A percentile compares a stretch with the other conserved stretches of the same genome.
phyloP scores from a whole-genome alignment of 2,888 invertebrate species.

The Catocala sponsa region DNA sequence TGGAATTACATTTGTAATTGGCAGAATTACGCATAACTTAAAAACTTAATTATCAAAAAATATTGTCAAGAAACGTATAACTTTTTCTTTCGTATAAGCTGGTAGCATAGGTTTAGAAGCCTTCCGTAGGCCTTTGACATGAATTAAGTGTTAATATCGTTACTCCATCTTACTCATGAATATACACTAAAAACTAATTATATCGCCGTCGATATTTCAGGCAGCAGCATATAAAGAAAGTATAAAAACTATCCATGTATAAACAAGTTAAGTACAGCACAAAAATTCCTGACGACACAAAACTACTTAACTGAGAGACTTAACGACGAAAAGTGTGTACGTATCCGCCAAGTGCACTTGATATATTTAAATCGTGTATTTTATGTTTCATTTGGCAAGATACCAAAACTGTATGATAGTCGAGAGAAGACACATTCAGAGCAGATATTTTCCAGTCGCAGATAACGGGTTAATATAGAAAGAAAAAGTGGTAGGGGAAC shows the following conservation, averaged over 20 bases:
- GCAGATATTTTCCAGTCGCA: slow-evolving; percentile 18
- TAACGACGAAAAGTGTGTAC: slow-evolving; percentile 30
- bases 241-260: slow-evolving; percentile 3
- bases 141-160: too few relatives aligned
- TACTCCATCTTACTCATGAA: too few relatives aligned
- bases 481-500: slow-evolving; percentile 38
- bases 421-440: slow-evolving; percentile 16
- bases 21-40: too few relatives aligned
- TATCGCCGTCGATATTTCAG: too few relatives aligned
- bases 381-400: slow-evolving; percentile 46
- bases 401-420: slow-evolving; percentile 30
- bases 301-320: slow-evolving; percentile 25
- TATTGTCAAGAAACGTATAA: too few relatives aligned
- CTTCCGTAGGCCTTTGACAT: too few relatives aligned
- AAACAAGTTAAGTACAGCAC: slow-evolving; percentile 4
- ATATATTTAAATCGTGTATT: slow-evolving; percentile 37
- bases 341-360: slow-evolving; percentile 29
- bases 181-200: too few relatives aligned
- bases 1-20: too few relatives aligned
- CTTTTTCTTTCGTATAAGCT: too few relatives aligned
- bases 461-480: slow-evolving; percentile 24
- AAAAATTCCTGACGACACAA: slow-evolving; percentile 22
- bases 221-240: too few relatives aligned
- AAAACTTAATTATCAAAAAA: too few relatives aligned
- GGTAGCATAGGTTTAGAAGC: too few relatives aligned